Percentiles rank a stretch among this genome's conserved stretches.
Evolutionary conservation across 2,888 invertebrate species (phyloP).

Genomic region (Scelioninae gen. 2): DNA sequence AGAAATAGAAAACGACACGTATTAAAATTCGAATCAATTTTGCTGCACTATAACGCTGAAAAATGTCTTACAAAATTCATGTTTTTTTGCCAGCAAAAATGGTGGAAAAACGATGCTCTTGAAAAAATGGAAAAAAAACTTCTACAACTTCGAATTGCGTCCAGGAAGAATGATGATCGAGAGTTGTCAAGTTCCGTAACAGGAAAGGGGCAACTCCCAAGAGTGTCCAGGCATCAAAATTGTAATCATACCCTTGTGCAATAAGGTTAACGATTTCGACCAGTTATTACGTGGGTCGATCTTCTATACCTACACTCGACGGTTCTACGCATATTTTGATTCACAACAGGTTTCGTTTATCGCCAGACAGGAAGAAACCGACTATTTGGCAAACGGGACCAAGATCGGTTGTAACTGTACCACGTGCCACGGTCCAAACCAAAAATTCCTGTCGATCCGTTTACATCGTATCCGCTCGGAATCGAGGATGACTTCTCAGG

Average conservation of each 20-base stretch:
- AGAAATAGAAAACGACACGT: no score
- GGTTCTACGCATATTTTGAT: not conserved
- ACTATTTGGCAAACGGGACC: no score
- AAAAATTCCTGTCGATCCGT: no score
- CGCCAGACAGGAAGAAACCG: no score
- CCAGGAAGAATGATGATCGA: slow-evolving; percentile 36
- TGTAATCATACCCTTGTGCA: slow-evolving; percentile 19
- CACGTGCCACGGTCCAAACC: no score
- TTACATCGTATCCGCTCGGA: slow-evolving; percentile 4
- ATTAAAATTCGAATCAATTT: no score
- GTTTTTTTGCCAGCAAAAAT: no score
- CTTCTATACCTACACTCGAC: no score
- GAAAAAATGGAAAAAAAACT: no score
- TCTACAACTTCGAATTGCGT: slow-evolving; percentile 48
- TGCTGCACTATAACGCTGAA: no score
- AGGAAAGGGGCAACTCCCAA: slow-evolving; percentile 16
- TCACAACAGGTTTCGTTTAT: not conserved
- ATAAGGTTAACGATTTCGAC: slow-evolving; percentile 6
- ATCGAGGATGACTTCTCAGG: slow-evolving; percentile 32
- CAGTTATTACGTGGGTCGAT: slow-evolving; percentile 16
- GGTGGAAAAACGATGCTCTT: not conserved
- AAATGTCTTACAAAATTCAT: no score
- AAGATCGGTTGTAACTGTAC: no score
- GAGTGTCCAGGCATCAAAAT: slow-evolving; percentile 8
- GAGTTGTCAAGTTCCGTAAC: slow-evolving; percentile 25